Conservation (phyloP, 2,113 vertebrate species). For the Larimichthys crocea region DNA sequence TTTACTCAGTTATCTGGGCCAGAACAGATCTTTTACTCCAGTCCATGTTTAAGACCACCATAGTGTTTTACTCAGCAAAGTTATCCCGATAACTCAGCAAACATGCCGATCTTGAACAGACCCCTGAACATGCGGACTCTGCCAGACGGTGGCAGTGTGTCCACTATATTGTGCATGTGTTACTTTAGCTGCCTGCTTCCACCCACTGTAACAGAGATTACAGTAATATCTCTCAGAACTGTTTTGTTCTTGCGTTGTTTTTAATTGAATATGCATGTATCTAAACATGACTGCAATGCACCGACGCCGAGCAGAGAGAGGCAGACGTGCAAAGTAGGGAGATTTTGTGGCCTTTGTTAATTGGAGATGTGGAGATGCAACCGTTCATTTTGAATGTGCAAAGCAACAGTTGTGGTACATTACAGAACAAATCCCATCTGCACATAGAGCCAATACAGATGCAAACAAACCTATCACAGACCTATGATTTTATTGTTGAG, state of each 20-base stretch:
- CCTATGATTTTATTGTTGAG: background rate
- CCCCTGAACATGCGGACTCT: background rate
- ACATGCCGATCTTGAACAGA: background rate
- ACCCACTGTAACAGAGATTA: background rate
- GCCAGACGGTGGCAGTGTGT: conserved; percentile 77
- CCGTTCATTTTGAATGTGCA: background rate
- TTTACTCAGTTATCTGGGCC: background rate
- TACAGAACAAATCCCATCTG: background rate
- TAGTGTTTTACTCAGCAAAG: background rate
- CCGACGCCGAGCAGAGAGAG: too few species aligned
- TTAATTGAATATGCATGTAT: background rate
- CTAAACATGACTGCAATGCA: background rate
- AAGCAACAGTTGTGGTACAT: background rate
- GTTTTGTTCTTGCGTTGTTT: background rate
- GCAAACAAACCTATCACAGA: background rate
- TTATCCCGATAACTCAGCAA: conserved; percentile 1
- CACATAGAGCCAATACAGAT: background rate
- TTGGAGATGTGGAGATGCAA: background rate
- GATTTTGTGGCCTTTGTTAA: background rate
- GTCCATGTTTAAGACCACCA: background rate
- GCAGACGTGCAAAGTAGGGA: background rate
- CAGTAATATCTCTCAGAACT: background rate
- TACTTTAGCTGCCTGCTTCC: conserved; percentile 11
- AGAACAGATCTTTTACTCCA: background rate
- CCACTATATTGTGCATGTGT: conserved; percentile 30